phyloP scores from a whole-genome alignment of 2,888 invertebrate species.

The Eledona agricola region DNA sequence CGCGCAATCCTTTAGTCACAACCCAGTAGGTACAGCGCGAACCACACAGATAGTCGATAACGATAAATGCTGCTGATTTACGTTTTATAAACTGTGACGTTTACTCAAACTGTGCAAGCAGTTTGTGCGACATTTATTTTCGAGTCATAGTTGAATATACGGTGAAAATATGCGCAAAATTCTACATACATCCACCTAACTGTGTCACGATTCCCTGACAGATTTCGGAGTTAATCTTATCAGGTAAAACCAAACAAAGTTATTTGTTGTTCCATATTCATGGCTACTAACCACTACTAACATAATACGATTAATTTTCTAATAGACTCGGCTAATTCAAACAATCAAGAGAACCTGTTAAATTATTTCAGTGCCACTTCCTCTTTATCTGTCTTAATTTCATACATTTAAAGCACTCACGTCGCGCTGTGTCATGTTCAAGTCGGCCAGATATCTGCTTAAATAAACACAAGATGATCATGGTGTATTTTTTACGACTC shows the following conservation, averaged over 20 bases:
- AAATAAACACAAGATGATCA: conserved; percentile 14
- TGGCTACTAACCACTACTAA: no score
- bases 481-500: conserved; percentile 10
- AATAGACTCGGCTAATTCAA: no score
- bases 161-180: no score
- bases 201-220: not conserved
- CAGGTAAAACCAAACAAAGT: conserved; percentile 4
- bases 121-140: not conserved
- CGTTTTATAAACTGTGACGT: conserved; percentile 11
- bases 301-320: no score
- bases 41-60: conserved; percentile 25
- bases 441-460: conserved; percentile 24
- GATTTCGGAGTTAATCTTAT: conserved; percentile 4
- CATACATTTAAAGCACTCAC: conserved; percentile 17
- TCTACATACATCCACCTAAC: conserved; percentile 2
- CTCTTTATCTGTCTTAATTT: conserved; percentile 25
- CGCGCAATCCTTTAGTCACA: conserved; percentile 35
- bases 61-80: conserved; percentile 24
- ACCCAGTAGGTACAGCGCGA: conserved; percentile 12
- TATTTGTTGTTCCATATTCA: no score
- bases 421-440: conserved; percentile 25
- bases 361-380: conserved; percentile 33
- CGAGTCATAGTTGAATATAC: not conserved
- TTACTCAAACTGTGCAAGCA: not conserved
- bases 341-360: no score